Base-by-base conservation (phyloP, 2,888 invertebrate species). In the Ryuthela nishihirai region DNA sequence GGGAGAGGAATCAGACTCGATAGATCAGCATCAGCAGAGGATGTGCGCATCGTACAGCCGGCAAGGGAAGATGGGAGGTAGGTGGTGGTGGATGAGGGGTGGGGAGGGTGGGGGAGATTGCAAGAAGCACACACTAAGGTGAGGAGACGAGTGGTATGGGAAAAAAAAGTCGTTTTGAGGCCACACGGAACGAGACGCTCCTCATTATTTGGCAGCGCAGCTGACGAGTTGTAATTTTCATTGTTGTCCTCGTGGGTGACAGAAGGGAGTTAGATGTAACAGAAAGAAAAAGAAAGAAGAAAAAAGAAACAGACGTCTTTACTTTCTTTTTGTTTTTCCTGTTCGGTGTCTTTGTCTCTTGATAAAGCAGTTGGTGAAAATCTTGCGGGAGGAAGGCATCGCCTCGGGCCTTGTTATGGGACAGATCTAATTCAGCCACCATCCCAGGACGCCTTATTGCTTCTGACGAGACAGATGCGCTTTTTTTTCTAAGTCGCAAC, bases 191-290 rank as follows among this genome's bases (percentile, higher is more conserved):
- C n/a, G n/a, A 44, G 45, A 35, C 23, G 46, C 49, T 53, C 59
- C 59, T 59, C 53, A 59, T 59, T 59, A 59, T 53, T 53, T 49
- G 41, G 17, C 20, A 29, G 38, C 56, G 47, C 41, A 53, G 47
- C 59, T 59, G 59, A 59, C 59, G 53, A 59, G 59, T 48, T 59
- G 47, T 59, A 59, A 59, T 59, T 59, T 59, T 59, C 53, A 59
- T 59, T 53, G 59, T 44, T 48, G 53, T 48, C 48, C 48, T 34
- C 42, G 46, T 48, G 43, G 34, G 15, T 39, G 40, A 48, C 53
- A 47, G 53, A 59, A 59, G 48, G 48, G 53, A 53, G 59, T 59
- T 53, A 48, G 15, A 43, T 17, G 9, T 26, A 23, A 21, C n/a
- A 49, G 38, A 34, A 52, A 42, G 39, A 25, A 12, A 35, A 35